Evolutionary conservation across 2,888 invertebrate genomes (phyloP), one percentile per base, ranked within the genome.

Genomic region (Seladonia tumulorum): DNA sequence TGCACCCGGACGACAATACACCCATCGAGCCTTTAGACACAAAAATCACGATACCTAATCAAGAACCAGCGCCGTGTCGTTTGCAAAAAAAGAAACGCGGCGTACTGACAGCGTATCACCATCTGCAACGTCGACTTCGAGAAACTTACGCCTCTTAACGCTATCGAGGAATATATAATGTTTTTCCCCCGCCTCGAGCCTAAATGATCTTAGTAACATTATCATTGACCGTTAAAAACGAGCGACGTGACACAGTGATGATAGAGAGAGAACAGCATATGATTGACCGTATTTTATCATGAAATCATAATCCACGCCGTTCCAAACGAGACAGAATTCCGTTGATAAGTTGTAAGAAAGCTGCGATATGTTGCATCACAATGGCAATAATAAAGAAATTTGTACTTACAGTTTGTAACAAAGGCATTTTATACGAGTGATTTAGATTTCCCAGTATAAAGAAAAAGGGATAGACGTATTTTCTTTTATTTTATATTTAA

Each of bases 101-200:
- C 85, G 96, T 97, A 74, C 95, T 97, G 88, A 97, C 96, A 93
- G 97, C 97, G 8, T 97, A 97, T 81, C 97, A 97, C 91, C 96
- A 97, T 92, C 95, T 97, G 90, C 97, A 97, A 94, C 97, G 97
- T 93, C 96, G 97, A 82, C 97, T 97, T 95, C 95, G 96, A 88
- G 97, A 97, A 93, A 97, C 97, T 47, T 97, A 97, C 95, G 97
- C 96, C 91, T 97, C 94, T 72, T 94, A 94, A 93, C 63, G 63
- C 18, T 87, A 71, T 35, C 53, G 25, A 35, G 68, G 25, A 72
- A 14, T 14, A 39, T 53, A 25, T 47, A 45, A 49, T 45, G 29
- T 22, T 14, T 4, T 18, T 53, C 22, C 68, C 39, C 22, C 68
- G 18, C 63, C 47, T 42, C 29, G 8, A 22, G 63, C 47, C 35